Conservation (phyloP, 2,888 invertebrate genomes). For the Girardia tigrina region DNA sequence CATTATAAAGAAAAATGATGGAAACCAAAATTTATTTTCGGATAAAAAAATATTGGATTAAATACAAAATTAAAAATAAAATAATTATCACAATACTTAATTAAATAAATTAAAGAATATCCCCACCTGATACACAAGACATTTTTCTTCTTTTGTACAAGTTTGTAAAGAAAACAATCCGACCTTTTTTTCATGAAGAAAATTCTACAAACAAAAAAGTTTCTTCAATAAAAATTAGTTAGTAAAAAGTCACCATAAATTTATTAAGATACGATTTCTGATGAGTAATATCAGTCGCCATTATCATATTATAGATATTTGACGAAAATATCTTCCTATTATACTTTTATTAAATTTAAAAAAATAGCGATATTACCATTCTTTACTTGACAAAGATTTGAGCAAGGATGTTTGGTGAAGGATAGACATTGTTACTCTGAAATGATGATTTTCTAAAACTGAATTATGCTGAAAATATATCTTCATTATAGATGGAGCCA, state of each 20-base stretch:
- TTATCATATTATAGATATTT: background rate
- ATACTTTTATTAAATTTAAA: background rate
- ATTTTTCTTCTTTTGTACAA: background rate
- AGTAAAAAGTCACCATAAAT: slow-evolving; percentile 7
- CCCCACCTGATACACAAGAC: background rate
- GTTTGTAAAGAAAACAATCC: background rate
- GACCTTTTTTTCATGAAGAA: background rate
- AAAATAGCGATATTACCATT: background rate
- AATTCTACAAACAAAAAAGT: background rate
- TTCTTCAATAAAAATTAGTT: background rate
- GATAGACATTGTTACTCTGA: background rate
- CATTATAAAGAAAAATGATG: too few species aligned
- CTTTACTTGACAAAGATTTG: background rate
- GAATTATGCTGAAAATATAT: slow-evolving; percentile 3
- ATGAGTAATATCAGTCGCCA: slow-evolving; percentile 9
- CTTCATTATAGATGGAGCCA: too few species aligned
- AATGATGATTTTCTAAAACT: background rate
- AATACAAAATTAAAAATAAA: too few species aligned
- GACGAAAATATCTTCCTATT: background rate
- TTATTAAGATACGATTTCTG: slow-evolving; percentile 9
- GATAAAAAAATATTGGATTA: too few species aligned
- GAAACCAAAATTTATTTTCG: too few species aligned
- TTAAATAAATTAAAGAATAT: too few species aligned
- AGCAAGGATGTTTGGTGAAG: slow-evolving; percentile 14
- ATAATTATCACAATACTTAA: too few species aligned